Percentiles rank a stretch among this genome's conserved stretches.
Evolutionary conservation across 2,888 invertebrate species (phyloP).

Genomic region (Aspidiotus destructor): DNA sequence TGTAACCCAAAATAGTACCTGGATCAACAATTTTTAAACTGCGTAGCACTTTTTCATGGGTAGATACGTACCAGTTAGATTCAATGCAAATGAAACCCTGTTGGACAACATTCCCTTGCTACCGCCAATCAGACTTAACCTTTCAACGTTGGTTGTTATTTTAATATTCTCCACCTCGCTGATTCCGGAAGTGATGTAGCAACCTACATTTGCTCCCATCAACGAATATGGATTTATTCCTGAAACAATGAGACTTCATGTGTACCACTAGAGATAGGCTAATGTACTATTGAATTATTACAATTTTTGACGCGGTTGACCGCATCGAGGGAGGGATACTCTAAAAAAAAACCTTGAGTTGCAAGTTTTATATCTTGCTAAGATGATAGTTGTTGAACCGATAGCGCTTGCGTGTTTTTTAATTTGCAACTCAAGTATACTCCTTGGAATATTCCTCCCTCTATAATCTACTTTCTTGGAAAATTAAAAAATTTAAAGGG

Average conservation of each 20-base stretch:
- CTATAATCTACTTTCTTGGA: no score
- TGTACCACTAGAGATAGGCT: no score
- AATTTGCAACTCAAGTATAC: no score
- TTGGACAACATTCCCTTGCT: slow-evolving; percentile 53
- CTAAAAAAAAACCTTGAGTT: no score
- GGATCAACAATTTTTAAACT: not conserved
- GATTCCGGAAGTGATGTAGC: slow-evolving; percentile 44
- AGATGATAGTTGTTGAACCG: no score
- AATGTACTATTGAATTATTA: no score
- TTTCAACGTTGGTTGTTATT: slow-evolving; percentile 47
- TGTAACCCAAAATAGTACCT: slow-evolving; percentile 36
- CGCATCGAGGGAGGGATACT: no score
- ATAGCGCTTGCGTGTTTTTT: no score
- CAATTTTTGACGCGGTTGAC: no score
- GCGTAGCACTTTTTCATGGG: not conserved
- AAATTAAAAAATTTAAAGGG: no score
- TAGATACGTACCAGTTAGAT: slow-evolving; percentile 46
- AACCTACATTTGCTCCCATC: slow-evolving; percentile 44
- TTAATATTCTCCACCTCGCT: slow-evolving; percentile 42
- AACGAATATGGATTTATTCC: slow-evolving; percentile 44
- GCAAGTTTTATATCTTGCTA: no score
- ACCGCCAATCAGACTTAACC: slow-evolving; percentile 57
- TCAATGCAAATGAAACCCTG: slow-evolving; percentile 52
- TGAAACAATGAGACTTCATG: slow-evolving; percentile 34
- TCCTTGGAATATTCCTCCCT: no score